Conservation (phyloP, 2,888 invertebrate genomes). For the Choristoneura rosaceana region DNA sequence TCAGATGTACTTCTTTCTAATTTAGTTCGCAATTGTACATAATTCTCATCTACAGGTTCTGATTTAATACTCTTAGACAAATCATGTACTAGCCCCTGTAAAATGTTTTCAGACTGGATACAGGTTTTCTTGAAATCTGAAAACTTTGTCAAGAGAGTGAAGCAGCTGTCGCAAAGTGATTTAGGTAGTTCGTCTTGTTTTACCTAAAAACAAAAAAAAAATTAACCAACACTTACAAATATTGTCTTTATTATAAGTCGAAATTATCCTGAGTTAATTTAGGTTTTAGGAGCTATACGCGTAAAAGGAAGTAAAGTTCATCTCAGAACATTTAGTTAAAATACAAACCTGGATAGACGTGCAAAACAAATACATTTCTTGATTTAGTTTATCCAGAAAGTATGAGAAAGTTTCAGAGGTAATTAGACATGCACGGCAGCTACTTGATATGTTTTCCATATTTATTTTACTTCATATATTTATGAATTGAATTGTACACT, state of each 20-base stretch:
- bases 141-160: constrained; percentile 63
- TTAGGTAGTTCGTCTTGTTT: constrained; percentile 67
- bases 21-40: constrained; percentile 11
- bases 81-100: constrained; percentile 42
- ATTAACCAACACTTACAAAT: not conserved
- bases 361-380: constrained; percentile 71
- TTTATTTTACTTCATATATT: constrained; percentile 5
- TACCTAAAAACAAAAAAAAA: constrained; percentile 56
- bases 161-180: constrained; percentile 70
- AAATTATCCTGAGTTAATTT: no score
- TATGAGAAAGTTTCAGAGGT: constrained; percentile 64
- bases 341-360: constrained; percentile 71
- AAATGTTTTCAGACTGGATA: constrained; percentile 67
- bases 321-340: not conserved
- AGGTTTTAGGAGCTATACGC: no score
- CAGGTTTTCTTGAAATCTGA: constrained; percentile 73
- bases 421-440: constrained; percentile 76
- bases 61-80: constrained; percentile 3
- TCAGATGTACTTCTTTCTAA: not conserved
- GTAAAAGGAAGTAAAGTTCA: not conserved
- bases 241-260: not conserved
- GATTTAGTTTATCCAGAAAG: constrained; percentile 65
- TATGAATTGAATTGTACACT: not conserved
- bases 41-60: constrained; percentile 4
- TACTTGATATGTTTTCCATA: constrained; percentile 54